phyloP scores from a whole-genome alignment of 1,140 invertebrate genomes.

The Caerostris extrusa region DNA sequence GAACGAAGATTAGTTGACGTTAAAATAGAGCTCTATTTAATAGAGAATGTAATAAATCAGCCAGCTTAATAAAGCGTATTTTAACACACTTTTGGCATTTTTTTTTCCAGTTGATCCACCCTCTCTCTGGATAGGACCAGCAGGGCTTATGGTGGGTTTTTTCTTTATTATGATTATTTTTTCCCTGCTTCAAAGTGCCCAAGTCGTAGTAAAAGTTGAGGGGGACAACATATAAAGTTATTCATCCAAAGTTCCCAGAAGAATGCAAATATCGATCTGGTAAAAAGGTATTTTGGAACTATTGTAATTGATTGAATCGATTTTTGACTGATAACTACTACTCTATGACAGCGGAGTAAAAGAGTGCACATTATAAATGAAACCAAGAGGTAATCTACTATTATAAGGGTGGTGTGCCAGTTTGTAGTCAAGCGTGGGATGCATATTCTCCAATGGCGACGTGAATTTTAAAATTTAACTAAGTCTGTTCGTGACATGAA shows the following conservation, averaged over 20 bases:
- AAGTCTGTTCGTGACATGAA: no score
- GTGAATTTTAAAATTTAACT: neutral
- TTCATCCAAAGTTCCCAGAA: slow-evolving; percentile 3
- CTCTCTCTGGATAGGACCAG: slow-evolving; percentile 40
- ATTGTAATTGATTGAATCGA: slow-evolving; percentile 49
- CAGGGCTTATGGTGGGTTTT: neutral
- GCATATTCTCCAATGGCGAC: neutral
- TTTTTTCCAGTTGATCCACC: slow-evolving; percentile 71
- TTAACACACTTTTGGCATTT: slow-evolving; percentile 73
- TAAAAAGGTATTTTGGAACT: slow-evolving; percentile 8
- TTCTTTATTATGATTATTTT: neutral
- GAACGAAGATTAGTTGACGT: slow-evolving; percentile 69
- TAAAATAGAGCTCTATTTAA: slow-evolving; percentile 74
- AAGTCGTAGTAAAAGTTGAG: neutral
- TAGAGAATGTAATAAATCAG: slow-evolving; percentile 73
- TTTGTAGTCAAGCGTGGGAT: neutral
- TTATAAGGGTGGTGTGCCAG: neutral
- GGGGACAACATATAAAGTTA: neutral
- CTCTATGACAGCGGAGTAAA: neutral
- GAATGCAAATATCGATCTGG: slow-evolving; percentile 36
- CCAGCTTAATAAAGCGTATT: slow-evolving; percentile 72
- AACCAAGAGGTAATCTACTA: neutral
- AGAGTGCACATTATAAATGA: slow-evolving; percentile 7
- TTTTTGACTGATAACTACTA: slow-evolving; percentile 30
- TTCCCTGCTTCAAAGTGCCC: neutral